These are phyloP conservation scores for Volucella inanis DNA, from an alignment of 2,888 invertebrate genomes.

Conservation along the genomic window DNA sequence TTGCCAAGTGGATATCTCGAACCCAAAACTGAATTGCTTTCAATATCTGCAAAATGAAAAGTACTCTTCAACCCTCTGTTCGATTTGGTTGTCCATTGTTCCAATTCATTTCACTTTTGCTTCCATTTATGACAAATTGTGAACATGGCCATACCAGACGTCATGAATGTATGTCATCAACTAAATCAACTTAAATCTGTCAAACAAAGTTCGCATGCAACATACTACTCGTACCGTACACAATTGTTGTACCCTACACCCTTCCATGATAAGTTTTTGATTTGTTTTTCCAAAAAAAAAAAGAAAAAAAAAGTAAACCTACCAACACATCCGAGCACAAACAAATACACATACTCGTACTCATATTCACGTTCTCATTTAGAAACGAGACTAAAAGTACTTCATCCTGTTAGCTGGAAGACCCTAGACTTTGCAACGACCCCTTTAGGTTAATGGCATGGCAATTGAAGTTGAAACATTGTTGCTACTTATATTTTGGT, in stretches of 20 bases:
- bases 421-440: constrained; percentile 19
- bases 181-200: constrained; percentile 56
- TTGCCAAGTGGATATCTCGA: constrained; percentile 11
- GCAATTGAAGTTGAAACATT: constrained; percentile 49
- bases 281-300: constrained; percentile 3
- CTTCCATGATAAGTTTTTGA: constrained; percentile 51
- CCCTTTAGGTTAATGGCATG: constrained; percentile 34
- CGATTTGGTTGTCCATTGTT: constrained; percentile 28
- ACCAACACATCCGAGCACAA: neutral
- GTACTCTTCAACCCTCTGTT: neutral
- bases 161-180: constrained; percentile 55
- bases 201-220: constrained; percentile 39
- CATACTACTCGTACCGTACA: neutral
- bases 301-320: neutral
- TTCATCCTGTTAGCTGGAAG: constrained; percentile 38
- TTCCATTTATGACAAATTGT: constrained; percentile 56
- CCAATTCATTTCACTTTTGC: constrained; percentile 56
- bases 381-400: constrained; percentile 32
- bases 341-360: neutral
- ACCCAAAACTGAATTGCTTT: constrained; percentile 1
- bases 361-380: neutral
- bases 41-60: constrained; percentile 7
- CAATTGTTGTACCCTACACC: neutral
- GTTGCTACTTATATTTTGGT: constrained; percentile 48
- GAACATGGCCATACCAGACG: constrained; percentile 57